phyloP scores from a whole-genome alignment of 1,140 invertebrate species.

The Danaus plexippus region DNA sequence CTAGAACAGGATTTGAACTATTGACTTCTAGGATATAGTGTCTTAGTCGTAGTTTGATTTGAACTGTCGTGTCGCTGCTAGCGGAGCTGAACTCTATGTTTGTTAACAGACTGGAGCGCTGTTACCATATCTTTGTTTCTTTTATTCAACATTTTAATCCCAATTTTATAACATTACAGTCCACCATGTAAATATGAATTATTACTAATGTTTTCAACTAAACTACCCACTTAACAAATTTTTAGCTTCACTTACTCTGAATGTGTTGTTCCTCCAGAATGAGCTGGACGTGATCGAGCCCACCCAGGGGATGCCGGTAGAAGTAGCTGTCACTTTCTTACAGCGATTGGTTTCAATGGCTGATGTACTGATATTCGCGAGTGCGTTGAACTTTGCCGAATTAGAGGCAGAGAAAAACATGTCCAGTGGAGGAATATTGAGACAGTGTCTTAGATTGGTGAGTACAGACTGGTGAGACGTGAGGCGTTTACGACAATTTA shows the following conservation, averaged over 20 bases:
- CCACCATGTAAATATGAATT: constrained; percentile 1
- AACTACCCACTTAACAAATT: no score
- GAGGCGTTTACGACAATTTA: no score
- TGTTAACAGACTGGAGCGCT: no score
- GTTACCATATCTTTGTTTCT: constrained; percentile 17
- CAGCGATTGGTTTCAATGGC: constrained; percentile 98
- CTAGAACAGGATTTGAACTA: no score
- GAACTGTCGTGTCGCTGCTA: no score
- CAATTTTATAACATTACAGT: not conserved
- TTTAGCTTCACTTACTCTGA: no score
- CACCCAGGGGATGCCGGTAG: constrained; percentile 98
- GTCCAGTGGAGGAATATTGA: constrained; percentile 97
- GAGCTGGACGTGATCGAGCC: constrained; percentile 98
- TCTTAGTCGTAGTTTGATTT: no score
- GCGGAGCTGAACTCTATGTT: no score
- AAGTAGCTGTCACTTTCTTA: constrained; percentile 96
- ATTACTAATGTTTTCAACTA: constrained; percentile 1
- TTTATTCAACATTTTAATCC: constrained; percentile 5
- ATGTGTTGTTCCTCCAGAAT: constrained; percentile 75
- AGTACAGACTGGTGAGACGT: constrained; percentile 12
- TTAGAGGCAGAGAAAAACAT: constrained; percentile 99
- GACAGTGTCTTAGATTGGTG: constrained; percentile 96
- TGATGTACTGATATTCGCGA: constrained; percentile 98
- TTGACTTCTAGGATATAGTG: no score
- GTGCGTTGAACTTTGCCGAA: constrained; percentile 96